Conservation (phyloP, 1,140 invertebrate species). For the Pseudomyrmex flavicornis region DNA sequence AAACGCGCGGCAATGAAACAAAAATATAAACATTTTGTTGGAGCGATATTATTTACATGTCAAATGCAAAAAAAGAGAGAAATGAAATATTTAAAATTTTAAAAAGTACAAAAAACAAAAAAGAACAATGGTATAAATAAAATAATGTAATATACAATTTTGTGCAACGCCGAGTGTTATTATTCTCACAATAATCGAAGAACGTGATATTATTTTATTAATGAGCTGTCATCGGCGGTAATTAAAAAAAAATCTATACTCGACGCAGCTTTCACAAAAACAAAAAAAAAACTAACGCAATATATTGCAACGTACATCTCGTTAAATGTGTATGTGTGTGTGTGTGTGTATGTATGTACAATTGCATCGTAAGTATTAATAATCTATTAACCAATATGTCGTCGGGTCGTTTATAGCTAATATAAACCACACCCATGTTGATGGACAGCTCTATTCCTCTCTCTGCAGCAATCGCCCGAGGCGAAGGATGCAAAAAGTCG, state of each 20-base stretch:
- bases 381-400: constrained; percentile 24
- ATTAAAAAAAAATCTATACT: background rate
- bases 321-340: background rate
- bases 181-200: background rate
- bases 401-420: constrained; percentile 21
- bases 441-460: constrained; percentile 21
- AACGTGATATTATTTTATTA: background rate
- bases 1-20: constrained; percentile 12
- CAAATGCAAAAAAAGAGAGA: background rate
- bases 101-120: constrained; percentile 24
- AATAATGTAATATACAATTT: background rate
- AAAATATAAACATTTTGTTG: constrained; percentile 31
- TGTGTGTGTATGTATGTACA: no score
- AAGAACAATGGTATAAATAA: background rate
- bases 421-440: constrained; percentile 38
- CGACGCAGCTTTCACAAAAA: background rate
- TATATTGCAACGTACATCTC: background rate
- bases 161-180: background rate
- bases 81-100: background rate
- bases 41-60: constrained; percentile 16
- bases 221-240: background rate
- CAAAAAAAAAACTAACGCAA: no score
- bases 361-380: constrained; percentile 5
- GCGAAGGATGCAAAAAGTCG: constrained; percentile 53
- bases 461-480: background rate